Evolutionary conservation across 1,140 invertebrate species (phyloP).

Genomic region (Scylla paramamosain): DNA sequence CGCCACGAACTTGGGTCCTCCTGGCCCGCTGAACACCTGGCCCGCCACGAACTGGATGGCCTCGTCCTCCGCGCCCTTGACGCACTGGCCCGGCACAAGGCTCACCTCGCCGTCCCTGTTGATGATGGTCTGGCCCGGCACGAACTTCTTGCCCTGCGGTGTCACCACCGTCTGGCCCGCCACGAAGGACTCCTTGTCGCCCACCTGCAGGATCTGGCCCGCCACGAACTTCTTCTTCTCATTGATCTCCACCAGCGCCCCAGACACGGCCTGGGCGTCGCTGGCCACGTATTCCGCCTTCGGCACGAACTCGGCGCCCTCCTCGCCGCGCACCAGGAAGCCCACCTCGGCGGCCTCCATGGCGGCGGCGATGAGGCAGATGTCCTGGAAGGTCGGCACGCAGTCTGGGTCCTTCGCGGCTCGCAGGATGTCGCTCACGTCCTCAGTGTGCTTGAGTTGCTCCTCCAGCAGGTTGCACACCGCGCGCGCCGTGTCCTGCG

Average conservation of each 20-base stretch:
- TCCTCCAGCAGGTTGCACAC: slow-evolving; percentile 61
- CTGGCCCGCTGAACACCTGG: slow-evolving; percentile 86
- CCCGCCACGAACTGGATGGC: slow-evolving; percentile 74
- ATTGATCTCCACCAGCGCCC: slow-evolving; percentile 85
- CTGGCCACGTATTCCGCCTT: slow-evolving; percentile 79
- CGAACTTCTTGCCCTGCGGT: slow-evolving; percentile 77
- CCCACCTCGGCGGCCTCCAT: slow-evolving; percentile 77
- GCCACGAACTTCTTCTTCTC: slow-evolving; percentile 82
- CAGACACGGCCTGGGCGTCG: slow-evolving; percentile 83
- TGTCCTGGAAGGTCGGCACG: slow-evolving; percentile 72
- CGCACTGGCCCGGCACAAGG: slow-evolving; percentile 77
- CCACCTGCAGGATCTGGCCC: slow-evolving; percentile 79
- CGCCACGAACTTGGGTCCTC: slow-evolving; percentile 86
- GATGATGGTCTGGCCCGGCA: slow-evolving; percentile 78
- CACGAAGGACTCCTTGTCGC: slow-evolving; percentile 78
- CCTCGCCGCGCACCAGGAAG: slow-evolving; percentile 75
- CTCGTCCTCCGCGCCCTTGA: slow-evolving; percentile 65
- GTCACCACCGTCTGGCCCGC: slow-evolving; percentile 80
- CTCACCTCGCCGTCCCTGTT: slow-evolving; percentile 71
- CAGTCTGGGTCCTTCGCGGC: slow-evolving; percentile 44
- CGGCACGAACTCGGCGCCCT: slow-evolving; percentile 74
- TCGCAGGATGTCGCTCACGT: slow-evolving; percentile 68
- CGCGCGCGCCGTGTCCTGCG: slow-evolving; percentile 59
- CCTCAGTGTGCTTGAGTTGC: slow-evolving; percentile 70
- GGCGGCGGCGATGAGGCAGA: slow-evolving; percentile 60